phyloP scores from a whole-genome alignment of 2,888 invertebrate species.

The Spialia ferax region DNA sequence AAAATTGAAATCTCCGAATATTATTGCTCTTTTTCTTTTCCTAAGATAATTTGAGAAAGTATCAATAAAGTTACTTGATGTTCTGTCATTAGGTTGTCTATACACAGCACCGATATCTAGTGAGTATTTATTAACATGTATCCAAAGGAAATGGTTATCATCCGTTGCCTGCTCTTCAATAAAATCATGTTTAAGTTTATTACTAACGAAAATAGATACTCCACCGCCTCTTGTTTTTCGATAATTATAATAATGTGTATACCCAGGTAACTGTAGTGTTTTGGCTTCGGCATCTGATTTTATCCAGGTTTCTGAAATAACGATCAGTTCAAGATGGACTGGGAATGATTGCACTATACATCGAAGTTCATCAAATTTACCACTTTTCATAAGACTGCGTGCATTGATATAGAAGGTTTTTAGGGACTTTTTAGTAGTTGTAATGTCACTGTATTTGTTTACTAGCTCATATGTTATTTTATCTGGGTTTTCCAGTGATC shows the following conservation, averaged over 20 bases:
- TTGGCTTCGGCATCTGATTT: not conserved
- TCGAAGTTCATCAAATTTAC: slow-evolving; percentile 2
- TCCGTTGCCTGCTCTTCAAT: not conserved
- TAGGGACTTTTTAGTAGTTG: not conserved
- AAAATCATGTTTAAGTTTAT: not conserved
- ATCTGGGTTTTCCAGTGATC: not conserved
- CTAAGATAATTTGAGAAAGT: not conserved
- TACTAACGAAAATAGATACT: not conserved
- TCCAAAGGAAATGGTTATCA: not conserved
- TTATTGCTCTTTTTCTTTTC: not conserved
- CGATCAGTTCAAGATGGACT: not conserved
- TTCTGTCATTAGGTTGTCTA: not conserved
- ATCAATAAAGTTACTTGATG: slow-evolving; percentile 3
- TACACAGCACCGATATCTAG: not conserved
- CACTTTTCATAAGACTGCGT: not conserved
- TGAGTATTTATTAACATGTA: not conserved
- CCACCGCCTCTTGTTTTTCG: slow-evolving; percentile 1
- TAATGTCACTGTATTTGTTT: not conserved
- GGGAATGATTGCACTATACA: slow-evolving; percentile 1
- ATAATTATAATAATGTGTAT: not conserved
- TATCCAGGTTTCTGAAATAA: not conserved
- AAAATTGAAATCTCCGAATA: not conserved
- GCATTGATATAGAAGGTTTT: not conserved
- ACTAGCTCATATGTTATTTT: slow-evolving; percentile 3
- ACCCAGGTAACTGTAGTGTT: not conserved